Evolutionary conservation across 2,888 invertebrate genomes (phyloP), one percentile per base, ranked within the genome.

Genomic region (Steromphala cineraria): DNA sequence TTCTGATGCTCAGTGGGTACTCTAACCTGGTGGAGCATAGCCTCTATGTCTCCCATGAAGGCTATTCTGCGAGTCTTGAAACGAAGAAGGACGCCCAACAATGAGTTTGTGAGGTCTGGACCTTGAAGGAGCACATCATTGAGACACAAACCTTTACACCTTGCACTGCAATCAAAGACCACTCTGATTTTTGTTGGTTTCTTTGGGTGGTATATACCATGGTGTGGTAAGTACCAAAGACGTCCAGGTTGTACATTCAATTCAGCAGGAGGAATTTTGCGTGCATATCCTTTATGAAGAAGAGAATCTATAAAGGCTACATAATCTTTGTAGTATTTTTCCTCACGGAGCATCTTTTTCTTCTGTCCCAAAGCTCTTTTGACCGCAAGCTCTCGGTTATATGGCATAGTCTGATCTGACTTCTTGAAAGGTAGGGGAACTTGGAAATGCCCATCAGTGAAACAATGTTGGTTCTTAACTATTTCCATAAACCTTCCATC

Each of bases 241-340:
- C 24, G 19, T 21, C 56, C 74, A 46, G 15, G 19, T 15, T 67
- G 67, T 0, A 24, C n/a, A 3, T 67, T 52, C 10, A 53, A 17
- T 53, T 67, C 62, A 28, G n/a, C n/a, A n/a, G n/a, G n/a, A n/a
- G n/a, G n/a, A n/a, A n/a, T n/a, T n/a, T n/a, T n/a, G n/a, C n/a
- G n/a, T n/a, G n/a, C n/a, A 53, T 71, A 28, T 28, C 67, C 24
- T 17, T 71, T 53, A 19, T 46, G 17, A 2, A 79, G 13, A 2
- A 79, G 19, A n/a, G 79, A 53, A 1, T 40, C 31, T 67, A 82
- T 79, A 31, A 79, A 82, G 21, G 56, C n/a, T 8, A 46, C 17
- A 55, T 82, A 80, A 21, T 67, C 67, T 5, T 67, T 15, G 31
- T 71, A 36, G 71, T 82, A 82, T 15, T 19, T 67, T 1, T 13